Evolutionary conservation across 2,888 invertebrate genomes (phyloP).

Genomic region (Automeris io): DNA sequence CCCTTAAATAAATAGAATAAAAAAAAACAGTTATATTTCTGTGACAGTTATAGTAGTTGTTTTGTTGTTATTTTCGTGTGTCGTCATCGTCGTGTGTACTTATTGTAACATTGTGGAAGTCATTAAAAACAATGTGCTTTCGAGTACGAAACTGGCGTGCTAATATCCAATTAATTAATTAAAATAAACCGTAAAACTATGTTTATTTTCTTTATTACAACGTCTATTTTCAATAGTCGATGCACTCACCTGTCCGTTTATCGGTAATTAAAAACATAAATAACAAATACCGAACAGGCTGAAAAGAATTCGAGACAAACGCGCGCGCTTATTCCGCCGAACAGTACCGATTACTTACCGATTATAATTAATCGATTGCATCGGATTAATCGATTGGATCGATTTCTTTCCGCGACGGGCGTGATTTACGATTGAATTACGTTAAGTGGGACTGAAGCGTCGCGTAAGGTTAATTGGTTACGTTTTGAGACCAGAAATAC

Average conservation of each 20-base stretch:
- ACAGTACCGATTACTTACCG: slow-evolving; percentile 10
- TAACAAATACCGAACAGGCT: slow-evolving; percentile 21
- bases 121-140: too few relatives aligned
- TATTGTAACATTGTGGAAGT: too few relatives aligned
- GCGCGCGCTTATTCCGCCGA: slow-evolving; percentile 11
- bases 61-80: too few relatives aligned
- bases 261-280: slow-evolving; percentile 18
- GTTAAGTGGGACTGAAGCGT: slow-evolving; percentile 41
- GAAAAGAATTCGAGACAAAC: slow-evolving; percentile 28
- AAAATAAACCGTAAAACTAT: too few relatives aligned
- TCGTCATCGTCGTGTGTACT: too few relatives aligned
- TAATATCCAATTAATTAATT: too few relatives aligned
- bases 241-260: neutral
- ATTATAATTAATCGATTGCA: slow-evolving; percentile 39
- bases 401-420: slow-evolving; percentile 17
- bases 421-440: slow-evolving; percentile 55
- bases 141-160: too few relatives aligned
- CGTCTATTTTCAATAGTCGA: too few relatives aligned
- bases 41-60: too few relatives aligned
- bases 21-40: too few relatives aligned
- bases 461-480: slow-evolving; percentile 60
- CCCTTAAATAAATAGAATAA: too few relatives aligned
- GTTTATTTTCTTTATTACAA: too few relatives aligned
- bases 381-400: slow-evolving; percentile 41
- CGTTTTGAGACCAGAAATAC: slow-evolving; percentile 42